Base-by-base conservation (phyloP, 2,797 vertebrate genomes). In the Heliangelus exortis region DNA sequence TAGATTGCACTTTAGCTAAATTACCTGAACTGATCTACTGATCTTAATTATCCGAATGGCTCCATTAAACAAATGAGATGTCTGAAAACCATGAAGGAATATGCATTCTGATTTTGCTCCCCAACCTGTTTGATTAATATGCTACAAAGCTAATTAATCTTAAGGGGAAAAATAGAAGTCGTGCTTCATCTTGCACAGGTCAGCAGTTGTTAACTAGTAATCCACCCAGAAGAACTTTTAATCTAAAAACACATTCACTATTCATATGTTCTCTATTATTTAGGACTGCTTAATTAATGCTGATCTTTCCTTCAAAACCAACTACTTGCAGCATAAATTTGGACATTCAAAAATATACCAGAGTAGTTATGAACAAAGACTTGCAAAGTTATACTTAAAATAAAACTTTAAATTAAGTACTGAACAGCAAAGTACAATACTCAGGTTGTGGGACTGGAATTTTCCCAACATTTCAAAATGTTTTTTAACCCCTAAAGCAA, bases 21-120 rank as follows among this genome's bases (percentile, higher is more conserved):
- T 93, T 90, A 88, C 48, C 57, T 84, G 23, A 55, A 86, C 79
- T 94, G 41, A 90, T 90, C 74, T 96, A 87, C 77, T 94, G 41
- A 90, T 90, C 77, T 96, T 94, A 96, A 96, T 89, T 94, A 95
- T 72, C 75, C 67, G 93, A 94, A 96, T 86, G 51, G 59, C 84
- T 84, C 39, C 34, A 88, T 94, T 95, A 86, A 95, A 97, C 21
- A 94, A 93, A 93, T 94, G 72, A 92, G 48, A 51, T 92, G 86
- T 77, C 73, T 91, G 71, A 88, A 41, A 94, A 78, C 23, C 39
- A 87, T 68, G 57, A 33, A 89, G 59, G 39, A 90, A 95, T 87
- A 68, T 10, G 22, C 41, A 51, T 81, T 36, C 47, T 87, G 84
- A 92, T 57, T 94, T 90, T 84, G 45, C 7, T 83, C 39, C 54